Base-by-base conservation (phyloP, 2,888 invertebrate species). In the Lutraria lutraria region DNA sequence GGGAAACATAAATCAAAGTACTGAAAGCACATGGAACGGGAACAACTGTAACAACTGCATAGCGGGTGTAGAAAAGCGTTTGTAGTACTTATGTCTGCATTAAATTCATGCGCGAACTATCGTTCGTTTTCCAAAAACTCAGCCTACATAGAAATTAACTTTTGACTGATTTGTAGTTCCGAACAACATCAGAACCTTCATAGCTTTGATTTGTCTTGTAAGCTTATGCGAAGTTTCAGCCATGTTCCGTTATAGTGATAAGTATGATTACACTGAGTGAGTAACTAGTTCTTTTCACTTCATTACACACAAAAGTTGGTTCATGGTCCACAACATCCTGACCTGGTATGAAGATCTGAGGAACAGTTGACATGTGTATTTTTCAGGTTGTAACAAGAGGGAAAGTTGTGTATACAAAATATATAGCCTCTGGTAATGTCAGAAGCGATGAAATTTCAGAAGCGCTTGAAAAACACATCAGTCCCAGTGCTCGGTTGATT, bases 401-500 rank as follows among this genome's bases (percentile, higher is more conserved):
- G 10, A 83, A 83, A 25, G 52, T 88, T 43, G 84, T 83, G n/a
- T 63, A 79, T 21, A 83, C 83, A 52, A 80, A 79, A 29, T 88
- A 60, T 60, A 54, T 21, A 43, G 0, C 0, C 1, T 1, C 60
- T 1, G 72, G 79, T 12, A 84, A 84, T 43, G 0, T 63, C 29
- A 52, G 19, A n/a, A 80, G 60, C 43, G 63, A 83, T 8, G 34
- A 19, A 12, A 43, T 88, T 3, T 29, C 60, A 43, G 85, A 85
- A 0, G 25, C 34, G 3, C 31, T 85, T 15, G 34, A 79, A 43
- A 56, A 80, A 31, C 1, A 10, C 0, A 21, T 81, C 16, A 34
- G 85, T 2, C 90, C 90, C 10, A 85, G 79, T 56, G 90, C 79
- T 34, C 86, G 90, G 6, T 19, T 88, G 43, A 19, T 90, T 31